Conservation (phyloP, 1,140 invertebrate species). For the Macrosteles quadrilineatus region DNA sequence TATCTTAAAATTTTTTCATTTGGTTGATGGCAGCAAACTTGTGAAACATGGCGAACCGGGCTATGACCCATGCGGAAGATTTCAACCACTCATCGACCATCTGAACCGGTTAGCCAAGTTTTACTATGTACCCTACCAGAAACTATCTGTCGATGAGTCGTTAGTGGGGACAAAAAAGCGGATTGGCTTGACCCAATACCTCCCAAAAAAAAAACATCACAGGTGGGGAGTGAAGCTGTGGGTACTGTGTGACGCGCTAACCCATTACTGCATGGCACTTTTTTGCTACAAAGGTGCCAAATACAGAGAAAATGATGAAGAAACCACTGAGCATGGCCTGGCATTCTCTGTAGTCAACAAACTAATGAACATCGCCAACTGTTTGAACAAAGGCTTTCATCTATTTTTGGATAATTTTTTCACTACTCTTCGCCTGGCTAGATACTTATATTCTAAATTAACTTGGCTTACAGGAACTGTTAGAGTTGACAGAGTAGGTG, state of each 20-base stretch:
- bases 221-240: conserved; percentile 16
- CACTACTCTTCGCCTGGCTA: neutral
- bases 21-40: conserved; percentile 35
- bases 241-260: neutral
- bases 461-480: neutral
- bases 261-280: neutral
- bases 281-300: neutral
- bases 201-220: conserved; percentile 30
- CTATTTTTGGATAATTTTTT: conserved; percentile 3
- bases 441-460: conserved; percentile 4
- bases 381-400: neutral
- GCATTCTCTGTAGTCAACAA: neutral
- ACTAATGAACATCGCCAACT: conserved; percentile 28
- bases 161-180: conserved; percentile 39
- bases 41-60: conserved; percentile 35
- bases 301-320: neutral
- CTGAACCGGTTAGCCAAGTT: conserved; percentile 40
- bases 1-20: conserved; percentile 30
- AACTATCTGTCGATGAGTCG: conserved; percentile 42
- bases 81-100: conserved; percentile 41
- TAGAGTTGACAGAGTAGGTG: neutral
- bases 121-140: conserved; percentile 41
- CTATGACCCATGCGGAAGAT: conserved; percentile 43
- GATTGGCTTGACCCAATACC: neutral
- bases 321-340: neutral